Evolutionary conservation across 2,888 invertebrate genomes (phyloP).

Genomic region (Andrena minutula): DNA sequence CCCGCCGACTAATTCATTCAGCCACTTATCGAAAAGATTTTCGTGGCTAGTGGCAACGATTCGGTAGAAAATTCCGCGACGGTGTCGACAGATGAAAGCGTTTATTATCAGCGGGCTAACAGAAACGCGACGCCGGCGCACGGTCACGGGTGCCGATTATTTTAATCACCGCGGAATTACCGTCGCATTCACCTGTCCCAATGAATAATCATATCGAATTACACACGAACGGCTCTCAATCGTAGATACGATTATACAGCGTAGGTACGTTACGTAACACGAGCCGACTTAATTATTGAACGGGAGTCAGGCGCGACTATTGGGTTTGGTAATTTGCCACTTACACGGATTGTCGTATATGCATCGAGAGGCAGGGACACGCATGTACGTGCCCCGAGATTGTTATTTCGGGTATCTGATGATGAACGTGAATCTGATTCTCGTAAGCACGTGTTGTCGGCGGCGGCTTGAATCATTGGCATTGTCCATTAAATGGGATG

Average conservation of each 20-base stretch:
- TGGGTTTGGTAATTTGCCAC: constrained; percentile 74
- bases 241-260: constrained; percentile 75
- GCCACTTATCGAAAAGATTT: constrained; percentile 10
- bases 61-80: constrained; percentile 38
- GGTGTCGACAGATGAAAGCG: constrained; percentile 59
- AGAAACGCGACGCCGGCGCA: constrained; percentile 66
- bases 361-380: constrained; percentile 58
- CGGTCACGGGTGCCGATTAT: constrained; percentile 73
- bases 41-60: neutral
- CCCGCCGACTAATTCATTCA: neutral
- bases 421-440: constrained; percentile 71
- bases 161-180: constrained; percentile 75
- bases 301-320: constrained; percentile 74
- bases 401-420: constrained; percentile 72
- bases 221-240: constrained; percentile 75
- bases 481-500: constrained; percentile 59
- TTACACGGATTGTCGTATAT: constrained; percentile 73
- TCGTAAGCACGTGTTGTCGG: constrained; percentile 65
- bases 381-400: constrained; percentile 66
- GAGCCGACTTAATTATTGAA: constrained; percentile 74
- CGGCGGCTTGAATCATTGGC: constrained; percentile 61
- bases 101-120: constrained; percentile 67
- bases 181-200: constrained; percentile 72
- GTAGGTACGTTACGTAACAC: constrained; percentile 73
- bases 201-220: constrained; percentile 79